Percentiles rank a stretch among this genome's conserved stretches.
Conservation (phyloP, 2,888 invertebrate species). For the Xanthostigma xanthostigma region DNA sequence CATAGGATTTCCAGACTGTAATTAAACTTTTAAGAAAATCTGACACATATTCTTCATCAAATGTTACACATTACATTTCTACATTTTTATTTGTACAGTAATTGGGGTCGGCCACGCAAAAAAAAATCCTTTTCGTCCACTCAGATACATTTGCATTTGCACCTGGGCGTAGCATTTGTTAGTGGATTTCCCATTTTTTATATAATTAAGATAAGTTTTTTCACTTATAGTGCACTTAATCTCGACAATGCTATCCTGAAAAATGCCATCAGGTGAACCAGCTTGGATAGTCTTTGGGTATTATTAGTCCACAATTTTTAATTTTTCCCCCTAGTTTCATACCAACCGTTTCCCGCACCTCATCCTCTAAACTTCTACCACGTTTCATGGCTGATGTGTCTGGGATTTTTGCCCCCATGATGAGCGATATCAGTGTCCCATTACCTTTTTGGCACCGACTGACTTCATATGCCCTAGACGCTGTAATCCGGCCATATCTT, state of each 20-base stretch:
- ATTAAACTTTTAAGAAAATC: too few relatives aligned
- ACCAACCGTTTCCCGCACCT: conserved; percentile 1
- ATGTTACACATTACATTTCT: conserved; percentile 6
- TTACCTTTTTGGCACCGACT: conserved; percentile 3
- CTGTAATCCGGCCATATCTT: conserved; percentile 6
- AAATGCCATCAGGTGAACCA: conserved; percentile 11
- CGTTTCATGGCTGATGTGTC: conserved; percentile 9
- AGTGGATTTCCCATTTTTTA: conserved; percentile 7
- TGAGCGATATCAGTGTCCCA: conserved; percentile 1
- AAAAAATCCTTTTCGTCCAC: conserved; percentile 1
- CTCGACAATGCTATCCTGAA: conserved; percentile 9
- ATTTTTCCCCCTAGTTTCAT: conserved; percentile 6
- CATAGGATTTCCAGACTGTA: too few relatives aligned
- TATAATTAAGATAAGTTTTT: conserved; percentile 8
- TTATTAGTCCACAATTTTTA: conserved; percentile 7
- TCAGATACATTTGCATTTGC: conserved; percentile 13
- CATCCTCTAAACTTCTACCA: conserved; percentile 7
- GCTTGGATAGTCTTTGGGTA: conserved; percentile 6
- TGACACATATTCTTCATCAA: too few relatives aligned
- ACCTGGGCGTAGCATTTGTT: conserved; percentile 12
- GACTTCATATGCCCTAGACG: conserved; percentile 1
- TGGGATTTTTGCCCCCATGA: conserved; percentile 6
- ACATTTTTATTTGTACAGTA: conserved; percentile 9
- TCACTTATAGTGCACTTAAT: conserved; percentile 10
- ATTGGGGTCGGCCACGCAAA: conserved; percentile 5